Base-by-base conservation (phyloP, 2,888 invertebrate genomes). In the Monopis laevigella region DNA sequence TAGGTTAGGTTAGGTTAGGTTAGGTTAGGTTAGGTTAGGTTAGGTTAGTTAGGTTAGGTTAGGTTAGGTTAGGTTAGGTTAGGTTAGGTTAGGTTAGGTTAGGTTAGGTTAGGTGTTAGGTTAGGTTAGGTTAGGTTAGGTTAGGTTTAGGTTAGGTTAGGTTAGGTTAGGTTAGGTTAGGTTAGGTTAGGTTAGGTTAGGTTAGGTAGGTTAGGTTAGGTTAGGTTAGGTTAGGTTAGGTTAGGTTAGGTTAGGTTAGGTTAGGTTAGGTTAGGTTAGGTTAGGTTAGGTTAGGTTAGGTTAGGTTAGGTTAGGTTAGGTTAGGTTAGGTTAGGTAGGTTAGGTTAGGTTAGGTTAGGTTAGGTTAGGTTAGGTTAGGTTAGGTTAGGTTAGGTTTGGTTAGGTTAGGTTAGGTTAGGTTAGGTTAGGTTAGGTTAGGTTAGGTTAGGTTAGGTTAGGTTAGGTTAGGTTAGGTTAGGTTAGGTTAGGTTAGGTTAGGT, bases 251-350 rank as follows among this genome's bases (percentile, higher is more conserved):
- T 47, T 46, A 44, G 46, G 46, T 46, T 46, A 44, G 46, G 46
- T 45, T 46, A 47, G 51, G 51, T 47, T 51, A 46, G 51, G 52
- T 51, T 51, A 50, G 52, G 48, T 55, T 52, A 45, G 53, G 52
- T 50, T 46, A 45, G 47, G 47, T 48, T 43, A 48, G 48, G 47
- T 48, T 45, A 45, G 46, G 43, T 44, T 44, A 43, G 47, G 45
- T 47, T 43, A 41, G 45, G 47, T 43, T 45, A 43, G 48, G 48
- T 43, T 43, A 45, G 45, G 45, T 42, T 42, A 43, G 24, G 24
- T 21, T n/a, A n/a, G n/a, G n/a, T n/a, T n/a, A n/a, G n/a, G n/a
- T n/a, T n/a, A n/a, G n/a, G n/a, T n/a, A n/a, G n/a, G n/a, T n/a
- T n/a, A n/a, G n/a, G n/a, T n/a, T n/a, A n/a, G n/a, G n/a, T n/a